Percentiles rank a stretch among this genome's conserved stretches.
Evolutionary conservation across 1,140 invertebrate genomes (phyloP).

Genomic region (Galendromus occidentalis): DNA sequence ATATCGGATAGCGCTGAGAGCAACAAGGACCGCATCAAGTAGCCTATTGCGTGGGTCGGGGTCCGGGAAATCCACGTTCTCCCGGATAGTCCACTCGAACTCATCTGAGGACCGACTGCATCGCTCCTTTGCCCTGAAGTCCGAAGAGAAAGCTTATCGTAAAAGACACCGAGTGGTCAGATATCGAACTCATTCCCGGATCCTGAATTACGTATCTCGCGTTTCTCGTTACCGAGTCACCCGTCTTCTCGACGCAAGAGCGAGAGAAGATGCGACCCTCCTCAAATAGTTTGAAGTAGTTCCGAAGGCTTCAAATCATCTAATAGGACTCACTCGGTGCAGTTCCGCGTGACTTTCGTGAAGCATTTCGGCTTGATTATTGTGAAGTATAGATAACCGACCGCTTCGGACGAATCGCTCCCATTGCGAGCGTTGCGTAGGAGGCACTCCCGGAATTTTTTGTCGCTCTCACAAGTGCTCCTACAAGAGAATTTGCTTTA

Average conservation of each 20-base stretch:
- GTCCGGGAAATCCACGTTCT: background rate
- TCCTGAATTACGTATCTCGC: too few relatives aligned
- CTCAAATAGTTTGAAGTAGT: too few relatives aligned
- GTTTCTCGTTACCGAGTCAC: too few relatives aligned
- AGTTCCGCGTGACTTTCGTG: background rate
- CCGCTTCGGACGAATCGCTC: conserved; percentile 7
- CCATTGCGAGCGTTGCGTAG: background rate
- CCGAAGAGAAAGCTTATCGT: background rate
- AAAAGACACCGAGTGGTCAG: too few relatives aligned
- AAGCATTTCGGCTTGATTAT: conserved; percentile 7
- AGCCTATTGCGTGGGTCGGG: background rate
- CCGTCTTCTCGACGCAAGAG: too few relatives aligned
- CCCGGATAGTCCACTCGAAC: background rate
- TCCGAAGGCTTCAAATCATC: too few relatives aligned
- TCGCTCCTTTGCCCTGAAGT: background rate
- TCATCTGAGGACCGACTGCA: background rate
- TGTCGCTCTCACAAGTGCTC: conserved; percentile 2
- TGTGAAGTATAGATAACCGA: conserved; percentile 5
- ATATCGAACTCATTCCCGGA: too few relatives aligned
- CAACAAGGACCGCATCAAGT: background rate
- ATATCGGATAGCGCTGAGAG: background rate
- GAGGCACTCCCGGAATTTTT: conserved; percentile 3
- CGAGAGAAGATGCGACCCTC: too few relatives aligned
- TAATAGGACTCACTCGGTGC: conserved; percentile 7
- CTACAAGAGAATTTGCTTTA: background rate